Evolutionary conservation across 2,888 invertebrate genomes (phyloP).

Genomic region (Drosophila tanythrix): DNA sequence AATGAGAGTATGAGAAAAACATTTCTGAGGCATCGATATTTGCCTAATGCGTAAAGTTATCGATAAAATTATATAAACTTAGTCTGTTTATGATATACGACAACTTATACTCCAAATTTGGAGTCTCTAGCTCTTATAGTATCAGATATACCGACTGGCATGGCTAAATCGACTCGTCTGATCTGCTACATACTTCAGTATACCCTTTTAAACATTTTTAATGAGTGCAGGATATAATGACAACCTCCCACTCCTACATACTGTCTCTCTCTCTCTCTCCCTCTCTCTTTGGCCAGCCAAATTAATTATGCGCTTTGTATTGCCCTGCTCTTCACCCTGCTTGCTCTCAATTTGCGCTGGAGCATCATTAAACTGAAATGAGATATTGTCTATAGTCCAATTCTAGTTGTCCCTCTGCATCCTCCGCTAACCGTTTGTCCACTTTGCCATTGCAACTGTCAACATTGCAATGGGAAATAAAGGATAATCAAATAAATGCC

Average conservation of each 20-base stretch:
- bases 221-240: background rate
- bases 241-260: background rate
- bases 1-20: background rate
- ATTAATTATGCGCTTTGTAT: conserved; percentile 77
- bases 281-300: conserved; percentile 34
- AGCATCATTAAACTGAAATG: conserved; percentile 75
- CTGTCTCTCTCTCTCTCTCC: background rate
- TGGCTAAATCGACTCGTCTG: background rate
- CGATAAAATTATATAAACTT: background rate
- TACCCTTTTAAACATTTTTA: background rate
- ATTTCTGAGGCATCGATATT: background rate
- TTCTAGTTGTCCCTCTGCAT: background rate
- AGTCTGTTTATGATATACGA: background rate
- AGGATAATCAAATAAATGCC: conserved; percentile 62
- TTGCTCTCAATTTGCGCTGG: conserved; percentile 31
- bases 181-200: background rate
- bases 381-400: conserved; percentile 59
- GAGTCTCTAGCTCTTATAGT: too few species aligned
- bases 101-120: background rate
- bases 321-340: conserved; percentile 9
- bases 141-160: background rate
- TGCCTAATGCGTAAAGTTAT: background rate
- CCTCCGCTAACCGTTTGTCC: background rate
- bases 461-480: conserved; percentile 61
- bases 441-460: conserved; percentile 48